These are phyloP conservation scores for Psilanteris sp. DNA, from an alignment of 1,140 invertebrate species.

Conservation along the genomic window DNA sequence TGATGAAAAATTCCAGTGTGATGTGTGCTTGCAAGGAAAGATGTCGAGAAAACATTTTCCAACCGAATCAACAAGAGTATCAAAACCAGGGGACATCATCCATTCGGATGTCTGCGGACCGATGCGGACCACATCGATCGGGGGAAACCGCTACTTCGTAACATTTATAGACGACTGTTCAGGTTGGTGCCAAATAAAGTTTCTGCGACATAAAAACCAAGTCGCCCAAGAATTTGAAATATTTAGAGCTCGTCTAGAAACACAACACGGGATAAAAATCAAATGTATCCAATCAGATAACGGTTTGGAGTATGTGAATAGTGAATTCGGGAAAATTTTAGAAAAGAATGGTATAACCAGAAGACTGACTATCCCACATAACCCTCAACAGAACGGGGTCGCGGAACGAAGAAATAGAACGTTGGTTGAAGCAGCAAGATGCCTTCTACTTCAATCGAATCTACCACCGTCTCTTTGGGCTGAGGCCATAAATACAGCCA, in stretches of 20 bases:
- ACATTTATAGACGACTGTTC: constrained; percentile 78
- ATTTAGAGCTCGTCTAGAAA: constrained; percentile 59
- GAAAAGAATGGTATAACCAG: neutral
- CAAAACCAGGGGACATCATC: constrained; percentile 30
- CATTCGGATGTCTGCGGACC: constrained; percentile 77
- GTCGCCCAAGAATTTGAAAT: constrained; percentile 67
- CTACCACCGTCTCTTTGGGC: neutral
- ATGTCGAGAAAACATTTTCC: constrained; percentile 14
- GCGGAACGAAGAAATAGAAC: neutral
- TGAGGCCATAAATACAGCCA: neutral
- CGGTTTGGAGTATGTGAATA: neutral
- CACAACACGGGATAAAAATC: constrained; percentile 65
- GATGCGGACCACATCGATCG: constrained; percentile 70
- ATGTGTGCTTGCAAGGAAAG: constrained; percentile 66
- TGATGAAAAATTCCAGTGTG: constrained; percentile 50
- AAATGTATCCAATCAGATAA: constrained; percentile 60
- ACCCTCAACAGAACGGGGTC: no score
- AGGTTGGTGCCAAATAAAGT: constrained; percentile 72
- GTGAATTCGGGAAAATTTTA: neutral
- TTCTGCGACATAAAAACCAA: constrained; percentile 74
- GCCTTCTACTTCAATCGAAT: neutral
- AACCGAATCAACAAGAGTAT: neutral
- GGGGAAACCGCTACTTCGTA: constrained; percentile 71
- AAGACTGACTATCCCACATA: neutral
- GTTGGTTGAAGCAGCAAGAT: neutral